These are phyloP conservation scores for Rhizomys pruinosus DNA, from an alignment of 2,113 vertebrate species.

Conservation along the genomic window DNA sequence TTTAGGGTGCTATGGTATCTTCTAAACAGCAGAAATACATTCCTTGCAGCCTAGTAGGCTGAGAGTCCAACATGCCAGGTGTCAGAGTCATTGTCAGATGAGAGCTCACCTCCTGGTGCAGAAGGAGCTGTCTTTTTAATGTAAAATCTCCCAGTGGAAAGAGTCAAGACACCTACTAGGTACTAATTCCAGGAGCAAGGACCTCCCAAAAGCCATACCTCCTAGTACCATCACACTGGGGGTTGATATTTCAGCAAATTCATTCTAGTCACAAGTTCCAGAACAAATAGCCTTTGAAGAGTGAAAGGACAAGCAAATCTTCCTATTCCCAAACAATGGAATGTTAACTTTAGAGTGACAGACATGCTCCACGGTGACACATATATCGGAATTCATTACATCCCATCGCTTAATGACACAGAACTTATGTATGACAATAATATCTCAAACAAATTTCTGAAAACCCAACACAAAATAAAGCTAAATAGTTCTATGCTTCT, in stretches of 20 bases:
- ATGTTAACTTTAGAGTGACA: too few relatives aligned
- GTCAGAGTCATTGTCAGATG: neutral
- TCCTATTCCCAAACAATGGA: fast-evolving
- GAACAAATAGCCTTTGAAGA: neutral
- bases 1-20: too few relatives aligned
- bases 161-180: too few relatives aligned
- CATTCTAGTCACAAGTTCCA: neutral
- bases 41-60: neutral
- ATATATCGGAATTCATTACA: neutral
- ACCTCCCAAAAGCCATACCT: neutral
- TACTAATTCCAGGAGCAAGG: neutral
- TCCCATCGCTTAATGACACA: neutral
- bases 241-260: too few relatives aligned
- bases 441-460: neutral
- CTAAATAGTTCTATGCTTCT: neutral
- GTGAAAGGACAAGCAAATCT: neutral
- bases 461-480: neutral
- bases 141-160: neutral
- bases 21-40: neutral
- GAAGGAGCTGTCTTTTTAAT: neutral
- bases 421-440: neutral
- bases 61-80: neutral
- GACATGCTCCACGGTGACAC: fast-evolving
- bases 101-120: too few relatives aligned
- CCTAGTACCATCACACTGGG: too few relatives aligned